These are phyloP conservation scores for Neocrepidodera transversa DNA, from an alignment of 2,888 invertebrate species.

Conservation along the genomic window DNA sequence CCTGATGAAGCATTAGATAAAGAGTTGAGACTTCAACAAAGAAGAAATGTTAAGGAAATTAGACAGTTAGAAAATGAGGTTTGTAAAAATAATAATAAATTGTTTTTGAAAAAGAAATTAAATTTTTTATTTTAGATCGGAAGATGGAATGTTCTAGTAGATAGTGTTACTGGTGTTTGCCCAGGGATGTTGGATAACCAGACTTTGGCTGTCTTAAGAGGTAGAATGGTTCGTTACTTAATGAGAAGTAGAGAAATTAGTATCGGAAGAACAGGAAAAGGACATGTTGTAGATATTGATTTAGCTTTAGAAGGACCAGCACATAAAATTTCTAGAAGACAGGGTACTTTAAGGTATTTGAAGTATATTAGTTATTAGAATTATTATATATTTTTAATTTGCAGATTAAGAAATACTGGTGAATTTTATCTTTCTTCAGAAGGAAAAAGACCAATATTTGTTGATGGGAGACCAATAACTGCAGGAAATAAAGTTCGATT, in stretches of 20 bases:
- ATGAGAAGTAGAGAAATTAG: conserved; percentile 96
- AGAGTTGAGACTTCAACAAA: conserved; percentile 78
- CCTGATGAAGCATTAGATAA: conserved; percentile 83
- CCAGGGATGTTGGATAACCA: conserved; percentile 91
- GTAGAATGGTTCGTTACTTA: conserved; percentile 89
- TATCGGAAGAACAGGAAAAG: conserved; percentile 88
- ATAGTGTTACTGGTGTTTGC: conserved; percentile 84
- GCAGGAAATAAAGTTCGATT: conserved; percentile 89
- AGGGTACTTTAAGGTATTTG: conserved; percentile 79
- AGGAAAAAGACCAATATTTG: conserved; percentile 92
- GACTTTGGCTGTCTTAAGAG: conserved; percentile 90
- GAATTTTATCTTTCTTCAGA: conserved; percentile 96
- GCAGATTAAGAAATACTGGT: conserved; percentile 84
- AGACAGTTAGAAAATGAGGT: conserved; percentile 88
- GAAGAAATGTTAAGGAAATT: conserved; percentile 69
- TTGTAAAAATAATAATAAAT: conserved; percentile 4
- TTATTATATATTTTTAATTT: too few species aligned
- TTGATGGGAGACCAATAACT: conserved; percentile 90
- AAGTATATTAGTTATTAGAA: too few species aligned
- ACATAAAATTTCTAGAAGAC: conserved; percentile 90
- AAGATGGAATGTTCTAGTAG: conserved; percentile 92
- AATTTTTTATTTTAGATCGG: conserved; percentile 31
- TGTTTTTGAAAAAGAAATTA: too few species aligned
- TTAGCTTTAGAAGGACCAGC: conserved; percentile 93
- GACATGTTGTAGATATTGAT: conserved; percentile 91